A percentile compares a stretch with the other conserved stretches of the same genome.
Conservation (phyloP, 2,113 vertebrate species). For the Oreochromis niloticus region DNA sequence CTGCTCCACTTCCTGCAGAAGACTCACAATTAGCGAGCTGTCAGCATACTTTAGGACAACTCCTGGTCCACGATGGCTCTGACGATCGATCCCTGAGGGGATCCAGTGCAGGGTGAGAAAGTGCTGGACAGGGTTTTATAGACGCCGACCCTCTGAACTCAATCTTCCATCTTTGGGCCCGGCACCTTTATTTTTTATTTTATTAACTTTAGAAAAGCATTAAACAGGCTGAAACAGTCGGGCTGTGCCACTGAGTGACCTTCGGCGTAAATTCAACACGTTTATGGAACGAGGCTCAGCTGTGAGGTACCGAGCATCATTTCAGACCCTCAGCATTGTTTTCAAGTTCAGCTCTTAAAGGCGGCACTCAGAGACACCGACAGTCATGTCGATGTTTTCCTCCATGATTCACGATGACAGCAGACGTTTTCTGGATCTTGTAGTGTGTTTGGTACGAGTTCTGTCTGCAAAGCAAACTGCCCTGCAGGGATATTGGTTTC, state of each 20-base stretch:
- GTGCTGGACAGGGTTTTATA: background rate
- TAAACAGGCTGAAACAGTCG: background rate
- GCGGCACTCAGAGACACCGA: background rate
- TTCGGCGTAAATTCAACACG: background rate
- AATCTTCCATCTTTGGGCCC: background rate
- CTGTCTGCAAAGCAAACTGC: background rate
- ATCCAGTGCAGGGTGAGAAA: background rate
- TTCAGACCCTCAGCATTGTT: background rate
- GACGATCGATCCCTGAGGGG: background rate
- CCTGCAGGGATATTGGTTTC: background rate
- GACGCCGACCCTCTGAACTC: background rate
- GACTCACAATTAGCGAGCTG: background rate
- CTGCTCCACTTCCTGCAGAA: background rate
- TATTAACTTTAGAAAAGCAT: background rate
- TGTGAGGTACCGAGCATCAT: background rate
- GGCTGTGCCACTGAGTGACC: background rate
- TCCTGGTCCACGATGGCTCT: rapidly evolving
- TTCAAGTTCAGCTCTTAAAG: background rate
- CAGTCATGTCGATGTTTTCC: background rate
- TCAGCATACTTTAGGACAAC: background rate
- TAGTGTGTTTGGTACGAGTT: background rate
- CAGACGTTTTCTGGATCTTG: background rate
- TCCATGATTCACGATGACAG: background rate
- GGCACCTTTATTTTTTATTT: background rate
- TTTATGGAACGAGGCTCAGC: background rate